Evolutionary conservation across 2,888 invertebrate genomes (phyloP).

Genomic region (Thymelicus sylvestris): DNA sequence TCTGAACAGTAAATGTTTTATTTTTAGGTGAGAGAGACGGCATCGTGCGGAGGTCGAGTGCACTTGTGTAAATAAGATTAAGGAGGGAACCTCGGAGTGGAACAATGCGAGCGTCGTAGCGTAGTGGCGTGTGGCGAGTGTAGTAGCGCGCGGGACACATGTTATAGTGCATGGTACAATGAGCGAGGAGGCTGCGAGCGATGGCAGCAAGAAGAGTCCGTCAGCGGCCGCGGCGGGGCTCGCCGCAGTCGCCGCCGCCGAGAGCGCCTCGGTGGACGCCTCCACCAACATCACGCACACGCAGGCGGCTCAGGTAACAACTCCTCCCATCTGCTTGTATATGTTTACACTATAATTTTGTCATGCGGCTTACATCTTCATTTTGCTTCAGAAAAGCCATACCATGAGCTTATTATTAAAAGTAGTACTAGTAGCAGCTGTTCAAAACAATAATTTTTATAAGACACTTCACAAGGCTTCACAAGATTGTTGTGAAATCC

Average conservation of each 20-base stretch:
- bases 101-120: slow-evolving; percentile 64
- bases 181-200: slow-evolving; percentile 77
- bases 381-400: too few species aligned
- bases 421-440: too few species aligned
- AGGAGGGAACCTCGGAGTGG: slow-evolving; percentile 46
- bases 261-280: slow-evolving; percentile 53
- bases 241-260: slow-evolving; percentile 44
- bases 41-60: slow-evolving; percentile 28
- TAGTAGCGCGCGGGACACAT: slow-evolving; percentile 46
- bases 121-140: slow-evolving; percentile 40
- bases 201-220: slow-evolving; percentile 63
- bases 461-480: too few species aligned
- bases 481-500: too few species aligned
- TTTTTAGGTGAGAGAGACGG: slow-evolving; percentile 42
- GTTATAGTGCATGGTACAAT: slow-evolving; percentile 69
- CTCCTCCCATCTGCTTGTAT: too few species aligned
- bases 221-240: slow-evolving; percentile 51
- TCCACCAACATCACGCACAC: slow-evolving; percentile 64
- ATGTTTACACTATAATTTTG: too few species aligned
- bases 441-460: too few species aligned
- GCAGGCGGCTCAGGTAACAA: slow-evolving; percentile 59
- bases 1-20: slow-evolving; percentile 35
- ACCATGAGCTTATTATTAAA: too few species aligned
- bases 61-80: slow-evolving; percentile 57
- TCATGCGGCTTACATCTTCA: too few species aligned